Base-by-base conservation (phyloP, 2,888 invertebrate species). In the Parelbella ahira region DNA sequence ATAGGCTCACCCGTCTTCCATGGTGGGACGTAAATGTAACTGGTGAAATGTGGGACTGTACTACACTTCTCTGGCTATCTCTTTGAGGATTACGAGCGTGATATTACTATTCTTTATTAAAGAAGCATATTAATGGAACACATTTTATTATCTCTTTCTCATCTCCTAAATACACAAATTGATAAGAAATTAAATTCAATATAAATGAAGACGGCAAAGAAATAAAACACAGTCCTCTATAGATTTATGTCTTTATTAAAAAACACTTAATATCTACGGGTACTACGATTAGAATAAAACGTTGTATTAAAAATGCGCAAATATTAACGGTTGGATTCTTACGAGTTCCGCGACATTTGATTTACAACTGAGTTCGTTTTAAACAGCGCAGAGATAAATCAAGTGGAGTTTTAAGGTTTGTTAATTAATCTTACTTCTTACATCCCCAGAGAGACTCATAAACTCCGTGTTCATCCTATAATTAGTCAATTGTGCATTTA, bases 161-260 rank as follows among this genome's bases (percentile, higher is more conserved):
- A n/a, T n/a, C n/a, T n/a, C n/a, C n/a, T n/a, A n/a, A n/a, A n/a
- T n/a, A n/a, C n/a, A n/a, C n/a, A n/a, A n/a, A n/a, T n/a, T n/a
- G n/a, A n/a, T n/a, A n/a, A n/a, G n/a, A n/a, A n/a, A n/a, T n/a
- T n/a, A n/a, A n/a, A n/a, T n/a, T n/a, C n/a, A n/a, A n/a, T n/a
- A n/a, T n/a, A n/a, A n/a, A n/a, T 4, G 2, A 15, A 15, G 4
- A 15, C 15, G 15, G 15, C 2, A 11, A n/a, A n/a, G 2, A 38
- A 39, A 39, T 23, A 1, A 39, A 39, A 39, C 12, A 27, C 25
- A 9, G n/a, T 28, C 24, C 29, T 41, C 27, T 25, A 27, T 27
- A 18, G 9, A 37, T 41, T 29, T 30, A 41, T 49, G 57, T 58
- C 53, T 55, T 56, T 54, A 54, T 45, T 58, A 58, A 59, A 54